phyloP scores from a whole-genome alignment of 2,888 invertebrate species.

The Biston stratarius region DNA sequence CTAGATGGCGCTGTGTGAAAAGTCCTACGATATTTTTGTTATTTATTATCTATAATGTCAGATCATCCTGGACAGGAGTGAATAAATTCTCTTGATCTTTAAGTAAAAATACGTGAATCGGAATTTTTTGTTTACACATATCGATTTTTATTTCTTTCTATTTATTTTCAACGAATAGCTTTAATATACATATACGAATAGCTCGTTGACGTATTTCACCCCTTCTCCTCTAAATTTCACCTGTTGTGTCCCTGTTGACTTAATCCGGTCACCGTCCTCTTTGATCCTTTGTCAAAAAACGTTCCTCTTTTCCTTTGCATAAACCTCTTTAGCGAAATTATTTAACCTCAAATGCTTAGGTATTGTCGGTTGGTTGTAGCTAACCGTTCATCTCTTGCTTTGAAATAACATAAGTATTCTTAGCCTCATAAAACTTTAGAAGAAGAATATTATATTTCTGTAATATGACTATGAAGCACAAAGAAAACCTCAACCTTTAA shows the following conservation, averaged over 20 bases:
- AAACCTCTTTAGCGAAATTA: conserved; percentile 29
- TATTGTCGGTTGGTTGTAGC: conserved; percentile 32
- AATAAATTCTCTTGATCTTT: too few relatives aligned
- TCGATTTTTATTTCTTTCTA: too few relatives aligned
- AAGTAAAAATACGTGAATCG: too few relatives aligned
- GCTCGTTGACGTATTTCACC: conserved; percentile 24
- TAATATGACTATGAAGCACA: neutral
- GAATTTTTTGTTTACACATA: too few relatives aligned
- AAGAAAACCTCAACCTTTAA: too few relatives aligned
- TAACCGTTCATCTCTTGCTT: conserved; percentile 1
- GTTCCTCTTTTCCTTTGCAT: conserved; percentile 38
- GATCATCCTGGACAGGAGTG: too few relatives aligned
- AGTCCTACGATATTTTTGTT: too few relatives aligned
- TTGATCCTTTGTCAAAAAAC: conserved; percentile 45
- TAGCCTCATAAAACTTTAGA: neutral
- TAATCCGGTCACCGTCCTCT: conserved; percentile 49
- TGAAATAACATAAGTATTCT: neutral
- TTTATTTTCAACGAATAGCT: too few relatives aligned
- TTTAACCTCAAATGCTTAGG: conserved; percentile 31
- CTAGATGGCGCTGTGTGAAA: too few relatives aligned
- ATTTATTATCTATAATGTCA: too few relatives aligned
- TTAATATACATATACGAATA: too few relatives aligned
- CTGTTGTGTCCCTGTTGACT: conserved; percentile 52
- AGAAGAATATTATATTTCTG: too few relatives aligned
- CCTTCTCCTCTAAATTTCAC: conserved; percentile 44